Conservation (phyloP, 64 coral and sea anemone genomes). For the Stichodactyla helianthus region DNA sequence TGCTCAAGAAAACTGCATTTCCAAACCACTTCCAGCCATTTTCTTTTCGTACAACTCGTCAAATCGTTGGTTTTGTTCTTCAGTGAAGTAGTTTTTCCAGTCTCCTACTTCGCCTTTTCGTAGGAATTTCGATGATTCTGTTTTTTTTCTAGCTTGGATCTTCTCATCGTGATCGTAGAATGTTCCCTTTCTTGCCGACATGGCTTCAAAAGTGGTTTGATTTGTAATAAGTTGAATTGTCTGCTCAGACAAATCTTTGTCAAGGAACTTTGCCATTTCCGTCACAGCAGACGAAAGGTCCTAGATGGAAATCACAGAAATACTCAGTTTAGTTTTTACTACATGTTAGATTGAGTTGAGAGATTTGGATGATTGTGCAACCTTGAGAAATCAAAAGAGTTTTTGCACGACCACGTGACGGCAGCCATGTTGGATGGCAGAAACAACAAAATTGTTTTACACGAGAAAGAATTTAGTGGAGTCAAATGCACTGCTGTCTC, state of each 20-base stretch:
- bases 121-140: neutral
- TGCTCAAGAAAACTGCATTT: neutral
- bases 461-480: too few species aligned
- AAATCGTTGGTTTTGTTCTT: constrained; percentile 16
- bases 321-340: too few species aligned
- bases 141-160: neutral
- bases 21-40: constrained; percentile 10
- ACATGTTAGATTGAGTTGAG: too few species aligned
- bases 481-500: too few species aligned
- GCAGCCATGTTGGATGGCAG: too few species aligned
- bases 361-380: too few species aligned
- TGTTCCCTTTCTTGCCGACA: neutral
- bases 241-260: neutral
- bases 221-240: constrained; percentile 11
- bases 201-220: constrained; percentile 27
- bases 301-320: neutral
- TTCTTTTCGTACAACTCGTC: neutral
- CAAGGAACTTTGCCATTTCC: constrained; percentile 17
- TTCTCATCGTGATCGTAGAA: neutral
- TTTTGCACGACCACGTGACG: too few species aligned
- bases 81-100: constrained; percentile 18
- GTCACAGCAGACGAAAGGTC: neutral
- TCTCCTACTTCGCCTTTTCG: constrained; percentile 27
- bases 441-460: too few species aligned
- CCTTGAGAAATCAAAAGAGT: too few species aligned